Evolutionary conservation across 2,113 vertebrate species (phyloP).

Genomic region (Halichoerus grypus): DNA sequence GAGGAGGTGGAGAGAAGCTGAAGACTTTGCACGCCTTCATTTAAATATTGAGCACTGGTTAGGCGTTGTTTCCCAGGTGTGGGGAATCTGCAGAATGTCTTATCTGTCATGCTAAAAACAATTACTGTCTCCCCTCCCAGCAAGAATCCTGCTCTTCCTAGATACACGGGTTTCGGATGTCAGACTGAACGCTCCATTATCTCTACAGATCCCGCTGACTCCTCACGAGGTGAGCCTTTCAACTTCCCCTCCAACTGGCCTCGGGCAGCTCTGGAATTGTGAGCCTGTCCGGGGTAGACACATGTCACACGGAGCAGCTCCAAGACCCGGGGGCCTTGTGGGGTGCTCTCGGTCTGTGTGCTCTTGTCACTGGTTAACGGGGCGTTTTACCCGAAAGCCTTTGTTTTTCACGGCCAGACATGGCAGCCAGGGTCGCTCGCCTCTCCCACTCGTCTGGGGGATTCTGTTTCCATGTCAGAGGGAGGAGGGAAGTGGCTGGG

Average conservation of each 20-base stretch:
- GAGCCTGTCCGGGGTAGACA: conserved; percentile 67
- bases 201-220: conserved; percentile 79
- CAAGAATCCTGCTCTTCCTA: conserved; percentile 78
- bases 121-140: conserved; percentile 85
- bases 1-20: conserved; percentile 25
- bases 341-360: not conserved
- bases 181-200: conserved; percentile 83
- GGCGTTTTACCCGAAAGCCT: not conserved
- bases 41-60: conserved; percentile 81
- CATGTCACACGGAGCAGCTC: not conserved
- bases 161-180: conserved; percentile 81
- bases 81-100: conserved; percentile 78
- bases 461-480: not conserved
- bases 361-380: not conserved
- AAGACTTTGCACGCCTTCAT: conserved; percentile 65
- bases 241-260: conserved; percentile 55
- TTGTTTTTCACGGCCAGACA: not conserved
- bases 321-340: rapidly evolving
- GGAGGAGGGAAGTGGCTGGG: not conserved
- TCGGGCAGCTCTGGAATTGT: conserved; percentile 51
- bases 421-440: not conserved
- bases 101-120: conserved; percentile 86
- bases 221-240: conserved; percentile 61
- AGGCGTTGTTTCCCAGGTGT: conserved; percentile 82
- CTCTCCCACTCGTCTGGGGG: not conserved